Conservation (phyloP, 2,888 invertebrate genomes). For the Habrosyne pyritoides region DNA sequence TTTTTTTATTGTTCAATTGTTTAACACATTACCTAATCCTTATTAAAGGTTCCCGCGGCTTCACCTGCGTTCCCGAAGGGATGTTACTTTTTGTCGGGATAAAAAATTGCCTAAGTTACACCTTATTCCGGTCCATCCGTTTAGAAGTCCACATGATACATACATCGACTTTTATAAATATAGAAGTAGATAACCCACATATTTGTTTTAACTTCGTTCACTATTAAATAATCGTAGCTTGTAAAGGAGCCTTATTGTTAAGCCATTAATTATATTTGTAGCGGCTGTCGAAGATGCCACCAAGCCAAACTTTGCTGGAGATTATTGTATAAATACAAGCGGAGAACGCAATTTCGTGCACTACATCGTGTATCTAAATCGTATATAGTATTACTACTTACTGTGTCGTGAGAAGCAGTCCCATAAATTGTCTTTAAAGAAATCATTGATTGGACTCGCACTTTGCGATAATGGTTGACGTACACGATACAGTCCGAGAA, state of each 20-base stretch:
- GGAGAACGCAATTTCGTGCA: not conserved
- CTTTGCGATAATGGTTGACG: not conserved
- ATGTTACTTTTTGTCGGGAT: too few relatives aligned
- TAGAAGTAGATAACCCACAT: too few relatives aligned
- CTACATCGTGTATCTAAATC: slow-evolving; percentile 1
- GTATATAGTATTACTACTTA: too few relatives aligned
- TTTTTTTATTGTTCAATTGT: too few relatives aligned
- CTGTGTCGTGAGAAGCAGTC: slow-evolving; percentile 9
- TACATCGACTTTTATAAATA: too few relatives aligned
- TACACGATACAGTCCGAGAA: not conserved
- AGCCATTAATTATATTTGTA: slow-evolving; percentile 72
- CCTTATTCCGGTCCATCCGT: too few relatives aligned
- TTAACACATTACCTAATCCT: too few relatives aligned
- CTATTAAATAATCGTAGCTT: slow-evolving; percentile 29
- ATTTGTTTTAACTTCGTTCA: too few relatives aligned
- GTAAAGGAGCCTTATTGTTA: slow-evolving; percentile 48
- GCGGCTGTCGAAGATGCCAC: slow-evolving; percentile 72
- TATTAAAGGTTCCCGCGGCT: too few relatives aligned
- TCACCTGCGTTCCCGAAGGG: too few relatives aligned
- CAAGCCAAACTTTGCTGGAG: slow-evolving; percentile 50
- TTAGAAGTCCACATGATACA: too few relatives aligned
- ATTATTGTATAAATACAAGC: slow-evolving; percentile 14
- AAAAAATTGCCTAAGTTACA: too few relatives aligned
- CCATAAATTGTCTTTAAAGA: not conserved
- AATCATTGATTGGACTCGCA: not conserved